These are phyloP conservation scores for Pseudorectes ferrugineus DNA, from an alignment of 2,113 vertebrate genomes.

Conservation along the genomic window DNA sequence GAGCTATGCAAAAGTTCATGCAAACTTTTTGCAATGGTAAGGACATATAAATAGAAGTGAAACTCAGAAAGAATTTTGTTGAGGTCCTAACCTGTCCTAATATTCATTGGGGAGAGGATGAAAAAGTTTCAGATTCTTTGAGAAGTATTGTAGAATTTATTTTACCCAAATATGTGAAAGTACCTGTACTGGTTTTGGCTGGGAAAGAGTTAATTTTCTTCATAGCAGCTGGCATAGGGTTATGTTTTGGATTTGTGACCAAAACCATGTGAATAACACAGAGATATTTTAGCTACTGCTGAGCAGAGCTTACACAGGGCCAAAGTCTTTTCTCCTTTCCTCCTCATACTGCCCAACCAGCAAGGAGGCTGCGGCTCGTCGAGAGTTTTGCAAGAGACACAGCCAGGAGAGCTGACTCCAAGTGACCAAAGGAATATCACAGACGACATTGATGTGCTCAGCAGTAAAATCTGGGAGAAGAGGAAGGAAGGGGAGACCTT, in stretches of 20 bases:
- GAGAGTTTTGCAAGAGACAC: accelerated
- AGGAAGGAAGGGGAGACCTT: not conserved
- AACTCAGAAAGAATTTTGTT: not conserved
- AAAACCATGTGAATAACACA: not conserved
- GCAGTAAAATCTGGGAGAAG: not conserved
- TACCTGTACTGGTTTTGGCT: not conserved
- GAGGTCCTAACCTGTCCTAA: not conserved
- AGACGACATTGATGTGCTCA: not conserved
- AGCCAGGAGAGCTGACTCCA: not conserved
- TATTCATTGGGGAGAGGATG: not conserved
- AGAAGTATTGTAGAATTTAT: not conserved
- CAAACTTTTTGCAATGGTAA: not conserved
- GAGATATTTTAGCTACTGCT: not conserved
- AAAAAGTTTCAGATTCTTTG: not conserved
- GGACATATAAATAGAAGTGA: not conserved
- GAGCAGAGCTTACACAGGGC: not conserved
- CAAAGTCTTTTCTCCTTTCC: not conserved
- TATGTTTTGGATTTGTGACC: not conserved
- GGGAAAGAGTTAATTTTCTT: not conserved
- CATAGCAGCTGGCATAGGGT: not conserved
- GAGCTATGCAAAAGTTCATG: not conserved
- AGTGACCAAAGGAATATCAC: not conserved
- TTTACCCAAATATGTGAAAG: not conserved
- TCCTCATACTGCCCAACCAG: not conserved
- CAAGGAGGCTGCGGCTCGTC: accelerated